Conservation (phyloP, 2,888 invertebrate genomes). For the Nomada goodeniana region DNA sequence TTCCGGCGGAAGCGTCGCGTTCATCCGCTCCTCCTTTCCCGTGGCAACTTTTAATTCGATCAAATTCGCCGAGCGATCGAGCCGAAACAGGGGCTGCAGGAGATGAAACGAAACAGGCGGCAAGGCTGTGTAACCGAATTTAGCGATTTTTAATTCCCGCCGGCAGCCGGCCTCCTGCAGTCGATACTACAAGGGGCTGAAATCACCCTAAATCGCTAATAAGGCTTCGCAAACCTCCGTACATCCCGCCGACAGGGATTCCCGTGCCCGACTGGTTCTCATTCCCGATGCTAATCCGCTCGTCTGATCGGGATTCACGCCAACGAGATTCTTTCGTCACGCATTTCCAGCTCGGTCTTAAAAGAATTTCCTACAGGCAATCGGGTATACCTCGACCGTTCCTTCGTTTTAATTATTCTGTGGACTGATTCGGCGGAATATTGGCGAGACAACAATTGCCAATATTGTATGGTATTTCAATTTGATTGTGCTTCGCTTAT, state of each 20-base stretch:
- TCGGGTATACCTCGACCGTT: too few relatives aligned
- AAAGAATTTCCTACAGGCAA: background rate
- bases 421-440: too few relatives aligned
- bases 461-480: too few relatives aligned
- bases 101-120: constrained; percentile 64
- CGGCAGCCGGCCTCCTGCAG: constrained; percentile 57
- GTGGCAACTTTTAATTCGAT: constrained; percentile 68
- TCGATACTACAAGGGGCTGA: constrained; percentile 71
- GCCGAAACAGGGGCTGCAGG: constrained; percentile 41
- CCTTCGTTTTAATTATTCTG: too few relatives aligned
- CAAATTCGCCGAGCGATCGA: constrained; percentile 62
- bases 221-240: constrained; percentile 80
- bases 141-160: constrained; percentile 82
- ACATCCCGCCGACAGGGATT: constrained; percentile 76
- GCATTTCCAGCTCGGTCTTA: background rate
- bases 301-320: constrained; percentile 53
- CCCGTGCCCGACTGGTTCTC: constrained; percentile 74
- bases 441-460: too few relatives aligned
- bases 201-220: constrained; percentile 80
- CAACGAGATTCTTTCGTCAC: constrained; percentile 2
- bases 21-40: constrained; percentile 26
- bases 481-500: too few relatives aligned
- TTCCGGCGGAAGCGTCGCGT: constrained; percentile 24
- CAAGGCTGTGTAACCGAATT: constrained; percentile 78
- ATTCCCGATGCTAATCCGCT: constrained; percentile 66